Percentiles rank a stretch among this genome's conserved stretches.
Conservation (phyloP, 1,140 invertebrate genomes). For the Brachystomella parvula region DNA sequence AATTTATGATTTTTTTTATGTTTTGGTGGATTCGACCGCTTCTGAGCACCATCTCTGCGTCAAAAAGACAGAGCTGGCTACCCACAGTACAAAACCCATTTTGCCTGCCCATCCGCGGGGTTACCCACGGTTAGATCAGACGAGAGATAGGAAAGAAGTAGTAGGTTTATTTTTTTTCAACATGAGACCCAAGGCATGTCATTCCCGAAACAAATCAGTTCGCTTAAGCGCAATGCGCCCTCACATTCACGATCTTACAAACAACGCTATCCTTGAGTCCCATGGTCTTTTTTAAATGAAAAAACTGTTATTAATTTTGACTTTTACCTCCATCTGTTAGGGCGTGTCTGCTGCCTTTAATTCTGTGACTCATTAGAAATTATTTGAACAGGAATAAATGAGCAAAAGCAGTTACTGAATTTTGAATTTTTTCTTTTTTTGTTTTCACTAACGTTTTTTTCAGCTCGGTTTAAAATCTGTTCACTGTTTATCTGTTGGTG, state of each 20-base stretch:
- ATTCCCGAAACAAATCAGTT: neutral
- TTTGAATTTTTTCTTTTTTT: too few species aligned
- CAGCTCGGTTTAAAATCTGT: too few species aligned
- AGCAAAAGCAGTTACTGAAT: too few species aligned
- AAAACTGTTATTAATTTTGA: constrained; percentile 34
- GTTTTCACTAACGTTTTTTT: too few species aligned
- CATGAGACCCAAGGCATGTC: constrained; percentile 7
- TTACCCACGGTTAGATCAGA: constrained; percentile 9
- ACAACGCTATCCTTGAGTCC: neutral
- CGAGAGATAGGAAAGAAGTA: constrained; percentile 27
- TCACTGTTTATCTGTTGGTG: too few species aligned
- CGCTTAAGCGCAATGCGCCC: constrained; percentile 4
- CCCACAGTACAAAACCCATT: neutral
- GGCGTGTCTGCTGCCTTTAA: constrained; percentile 32
- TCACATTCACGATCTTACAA: too few species aligned
- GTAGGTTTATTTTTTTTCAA: constrained; percentile 34
- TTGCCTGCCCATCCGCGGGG: neutral
- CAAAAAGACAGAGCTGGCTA: neutral
- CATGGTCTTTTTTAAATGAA: constrained; percentile 32
- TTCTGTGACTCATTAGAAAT: neutral
- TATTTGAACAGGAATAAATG: too few species aligned
- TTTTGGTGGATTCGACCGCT: neutral
- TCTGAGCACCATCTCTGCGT: neutral
- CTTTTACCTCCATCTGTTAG: constrained; percentile 30
- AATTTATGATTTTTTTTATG: neutral